Percentiles rank a stretch among this genome's conserved stretches.
Evolutionary conservation across 2,113 vertebrate species (phyloP).

Genomic region (Athene noctua): DNA sequence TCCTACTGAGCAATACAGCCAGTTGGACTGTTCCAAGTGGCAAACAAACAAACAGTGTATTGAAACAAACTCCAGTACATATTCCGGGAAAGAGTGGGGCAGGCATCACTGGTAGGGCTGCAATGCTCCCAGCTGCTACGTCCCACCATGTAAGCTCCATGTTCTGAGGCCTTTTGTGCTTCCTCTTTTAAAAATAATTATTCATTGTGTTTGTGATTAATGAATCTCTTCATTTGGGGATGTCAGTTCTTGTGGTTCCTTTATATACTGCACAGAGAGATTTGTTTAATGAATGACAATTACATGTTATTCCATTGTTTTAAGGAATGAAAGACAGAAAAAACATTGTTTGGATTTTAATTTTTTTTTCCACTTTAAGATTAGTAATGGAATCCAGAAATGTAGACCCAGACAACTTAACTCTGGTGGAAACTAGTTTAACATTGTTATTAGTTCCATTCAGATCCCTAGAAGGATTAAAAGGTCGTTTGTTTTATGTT

Average conservation of each 20-base stretch:
- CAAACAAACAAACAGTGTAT: constrained; percentile 18
- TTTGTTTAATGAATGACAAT: constrained; percentile 31
- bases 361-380: background rate
- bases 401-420: background rate
- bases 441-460: background rate
- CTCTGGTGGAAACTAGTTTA: constrained; percentile 1
- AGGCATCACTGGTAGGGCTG: background rate
- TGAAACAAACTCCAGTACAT: background rate
- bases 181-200: constrained; percentile 32
- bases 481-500: background rate
- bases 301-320: constrained; percentile 29
- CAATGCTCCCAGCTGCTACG: background rate
- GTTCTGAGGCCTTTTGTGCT: constrained; percentile 14
- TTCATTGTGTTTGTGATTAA: constrained; percentile 53
- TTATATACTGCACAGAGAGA: constrained; percentile 14
- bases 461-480: background rate
- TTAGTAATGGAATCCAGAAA: constrained; percentile 36
- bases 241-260: constrained; percentile 16
- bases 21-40: background rate
- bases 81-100: background rate
- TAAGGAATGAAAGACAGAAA: constrained; percentile 33
- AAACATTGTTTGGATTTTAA: background rate
- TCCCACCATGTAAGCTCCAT: background rate
- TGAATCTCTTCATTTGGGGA: background rate
- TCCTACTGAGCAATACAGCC: constrained; percentile 2